Evolutionary conservation across 2,797 vertebrate genomes (phyloP), one percentile per base, ranked within the genome.

Genomic region (Pangasius larnaudii): DNA sequence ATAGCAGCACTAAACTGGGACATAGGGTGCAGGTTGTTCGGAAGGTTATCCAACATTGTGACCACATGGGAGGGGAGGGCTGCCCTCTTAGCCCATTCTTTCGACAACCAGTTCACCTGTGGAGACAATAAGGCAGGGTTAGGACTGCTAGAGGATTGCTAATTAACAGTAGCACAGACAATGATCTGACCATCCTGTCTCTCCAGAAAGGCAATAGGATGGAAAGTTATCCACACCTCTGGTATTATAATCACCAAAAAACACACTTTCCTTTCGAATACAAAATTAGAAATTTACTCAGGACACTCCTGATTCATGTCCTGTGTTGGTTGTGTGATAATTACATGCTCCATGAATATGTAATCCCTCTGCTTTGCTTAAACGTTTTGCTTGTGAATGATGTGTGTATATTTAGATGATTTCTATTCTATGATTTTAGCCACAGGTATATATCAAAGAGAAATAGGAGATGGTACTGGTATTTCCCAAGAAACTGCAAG

Each of bases 31-130:
- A 99, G 95, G 94, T 98, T 99, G 92, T 95, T 99, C 90, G 98
- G 98, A 93, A 99, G 99, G 91, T 99, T 99, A 92, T 99, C 98
- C 95, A 99, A 91, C 98, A 99, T 99, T 91, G 98, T 99, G 93
- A 98, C 98, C 63, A 99, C 98, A 0, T 99, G 98, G 22, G 98
- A 99, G 84, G 98, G 98, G 78, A 99, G 96, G 0, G 98, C 98
- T 0, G 98, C 98, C 0, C 98, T 96, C 90, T 97, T 98, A 0
- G 98, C 98, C 98, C 98, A 99, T 89, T 99, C 98, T 83, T 96
- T 96, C 82, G 98, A 99, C 86, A 99, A 92, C 98, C 98, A 99
- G 91, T 80, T 97, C 58, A 96, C 97, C 98, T 99, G 85, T 0
- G 74, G n/a, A 75, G 56, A 69, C 2, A 86, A 83, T 3, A n/a